Conservation (phyloP, 37 sponge, comb jelly and placozoan genomes). For the Tethya wilhelma region DNA sequence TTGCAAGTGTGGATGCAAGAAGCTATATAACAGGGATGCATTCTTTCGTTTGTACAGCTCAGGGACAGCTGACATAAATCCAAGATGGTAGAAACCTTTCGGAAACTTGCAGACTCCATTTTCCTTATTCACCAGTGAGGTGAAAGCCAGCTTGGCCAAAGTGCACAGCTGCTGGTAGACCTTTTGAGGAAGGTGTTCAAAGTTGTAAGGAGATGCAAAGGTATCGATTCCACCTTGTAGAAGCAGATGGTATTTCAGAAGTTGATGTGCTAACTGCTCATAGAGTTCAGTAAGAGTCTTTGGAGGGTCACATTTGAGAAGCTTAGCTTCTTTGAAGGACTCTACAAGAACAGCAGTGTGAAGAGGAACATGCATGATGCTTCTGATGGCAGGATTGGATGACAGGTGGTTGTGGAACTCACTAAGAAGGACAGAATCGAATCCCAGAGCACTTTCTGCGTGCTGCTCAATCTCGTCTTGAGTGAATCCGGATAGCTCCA, state of each 20-base stretch:
- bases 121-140: conserved; percentile 1
- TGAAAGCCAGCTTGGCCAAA: conserved; percentile 13
- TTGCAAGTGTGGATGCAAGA: conserved; percentile 6
- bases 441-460: conserved; percentile 16
- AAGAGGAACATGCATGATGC: conserved; percentile 27
- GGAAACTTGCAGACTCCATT: neutral
- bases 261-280: neutral
- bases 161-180: conserved; percentile 7
- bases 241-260: conserved; percentile 14
- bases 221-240: conserved; percentile 10
- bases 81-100: conserved; percentile 2
- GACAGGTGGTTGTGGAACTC: conserved; percentile 18
- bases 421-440: neutral
- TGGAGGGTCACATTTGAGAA: neutral
- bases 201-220: neutral
- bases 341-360: conserved; percentile 15
- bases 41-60: neutral
- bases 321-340: conserved; percentile 14
- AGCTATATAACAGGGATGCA: conserved; percentile 2
- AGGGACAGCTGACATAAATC: conserved; percentile 19
- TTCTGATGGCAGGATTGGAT: conserved; percentile 12
- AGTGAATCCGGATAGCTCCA: conserved; percentile 26
- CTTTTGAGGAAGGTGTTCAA: conserved; percentile 15
- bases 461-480: conserved; percentile 15
- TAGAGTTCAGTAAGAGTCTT: conserved; percentile 27